Evolutionary conservation across 2,113 vertebrate species (phyloP), one percentile per base, ranked within the genome.

Genomic region (Pseudopodoces humilis): DNA sequence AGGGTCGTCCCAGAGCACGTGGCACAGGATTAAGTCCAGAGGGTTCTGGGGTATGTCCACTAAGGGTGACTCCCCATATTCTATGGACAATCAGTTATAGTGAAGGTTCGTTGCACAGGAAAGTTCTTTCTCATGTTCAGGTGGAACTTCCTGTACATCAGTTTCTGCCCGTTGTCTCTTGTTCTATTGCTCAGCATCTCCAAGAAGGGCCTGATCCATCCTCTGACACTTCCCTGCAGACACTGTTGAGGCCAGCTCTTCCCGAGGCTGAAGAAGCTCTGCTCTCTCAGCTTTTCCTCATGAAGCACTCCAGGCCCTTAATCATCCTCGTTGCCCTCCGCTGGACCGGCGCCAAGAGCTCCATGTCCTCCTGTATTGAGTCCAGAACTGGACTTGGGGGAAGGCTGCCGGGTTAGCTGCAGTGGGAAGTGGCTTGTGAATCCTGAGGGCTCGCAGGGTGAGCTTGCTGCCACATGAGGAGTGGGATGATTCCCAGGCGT

Each of bases 381-480:
- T 23, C 46, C 39, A 19, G 72, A 53, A 2, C 6, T 3, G 74
- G 33, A 7, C 23, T 4, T 8, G 6, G 46, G 23, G 23, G 46
- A 9, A 28, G 35, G 39, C 17, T 50, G 39, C 33, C 1, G 37
- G 22, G 16, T 8, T 15, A 7, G 14, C 44, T 4, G 31, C 16
- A 8, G 25, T 3, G 15, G 10, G 41, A 17, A 37, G 22, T 6
- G 9, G 3, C 3, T 6, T 4, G 18, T 39, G 39, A 11, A 6
- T n/a, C 2, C 17, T 33, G 46, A 28, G 33, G 15, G 39, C 31
- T 58, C 1, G 1, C 21, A 35, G 43, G 16, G 15, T 41, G 53
- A 20, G 4, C 2, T 49, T 13, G 25, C 6, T 27, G 58, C 49
- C 2, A 1, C 20, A 0, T 9, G 41, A 43, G 56, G 16, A 47